Conservation (phyloP, 2,797 vertebrate genomes). For the Phalanger gymnotis region DNA sequence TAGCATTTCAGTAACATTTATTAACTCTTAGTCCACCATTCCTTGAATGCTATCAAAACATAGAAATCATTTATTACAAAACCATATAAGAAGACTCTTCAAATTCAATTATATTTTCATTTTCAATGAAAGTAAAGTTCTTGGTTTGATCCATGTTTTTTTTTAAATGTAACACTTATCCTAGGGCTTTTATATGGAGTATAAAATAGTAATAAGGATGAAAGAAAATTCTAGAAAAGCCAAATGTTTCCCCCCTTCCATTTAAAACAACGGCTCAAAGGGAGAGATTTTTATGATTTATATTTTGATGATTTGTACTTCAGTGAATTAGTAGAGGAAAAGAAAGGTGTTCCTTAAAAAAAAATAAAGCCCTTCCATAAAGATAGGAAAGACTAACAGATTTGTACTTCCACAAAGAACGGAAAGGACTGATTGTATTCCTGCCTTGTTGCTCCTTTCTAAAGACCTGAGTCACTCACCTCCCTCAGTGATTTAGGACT, state of each 20-base stretch:
- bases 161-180: not conserved
- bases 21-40: not conserved
- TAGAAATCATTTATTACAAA: not conserved
- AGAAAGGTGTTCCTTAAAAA: conserved; percentile 33
- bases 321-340: conserved; percentile 1
- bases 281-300: not conserved
- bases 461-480: not conserved
- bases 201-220: conserved; percentile 7
- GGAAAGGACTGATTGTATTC: not conserved
- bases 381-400: not conserved
- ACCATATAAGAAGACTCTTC: not conserved
- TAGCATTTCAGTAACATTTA: not conserved
- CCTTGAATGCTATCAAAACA: not conserved
- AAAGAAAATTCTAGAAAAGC: not conserved
- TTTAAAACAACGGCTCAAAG: not conserved
- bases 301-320: not conserved
- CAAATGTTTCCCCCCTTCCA: not conserved
- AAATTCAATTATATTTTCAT: not conserved
- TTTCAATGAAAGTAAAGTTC: not conserved
- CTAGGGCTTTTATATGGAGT: not conserved
- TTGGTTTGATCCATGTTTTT: conserved; percentile 27
- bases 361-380: not conserved
- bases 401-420: not conserved
- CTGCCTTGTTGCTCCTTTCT: not conserved
- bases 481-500: too few relatives aligned